phyloP scores from a whole-genome alignment of 2,888 invertebrate genomes.

The Thumatha senex region DNA sequence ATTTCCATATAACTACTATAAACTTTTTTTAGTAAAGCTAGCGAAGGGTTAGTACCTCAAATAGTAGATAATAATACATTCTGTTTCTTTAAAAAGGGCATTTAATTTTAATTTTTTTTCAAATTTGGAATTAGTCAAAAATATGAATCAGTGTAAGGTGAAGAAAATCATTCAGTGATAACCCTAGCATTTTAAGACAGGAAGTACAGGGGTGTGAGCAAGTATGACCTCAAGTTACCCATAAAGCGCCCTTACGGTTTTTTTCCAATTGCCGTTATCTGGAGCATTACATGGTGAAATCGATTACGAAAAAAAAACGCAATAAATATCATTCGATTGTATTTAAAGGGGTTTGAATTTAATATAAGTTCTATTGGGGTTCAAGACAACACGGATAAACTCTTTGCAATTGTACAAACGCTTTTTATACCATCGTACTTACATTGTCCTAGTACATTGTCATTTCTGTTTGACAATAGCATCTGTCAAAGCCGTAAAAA shows the following conservation, averaged over 20 bases:
- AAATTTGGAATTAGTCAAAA: no score
- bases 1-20: no score
- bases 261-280: slow-evolving; percentile 62
- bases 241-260: slow-evolving; percentile 63
- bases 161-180: slow-evolving; percentile 41
- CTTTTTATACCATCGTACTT: slow-evolving; percentile 32
- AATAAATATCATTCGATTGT: slow-evolving; percentile 82
- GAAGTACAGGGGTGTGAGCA: slow-evolving; percentile 81
- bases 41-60: no score
- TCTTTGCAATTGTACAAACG: slow-evolving; percentile 50
- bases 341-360: slow-evolving; percentile 80
- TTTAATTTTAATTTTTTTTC: no score
- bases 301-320: slow-evolving; percentile 68
- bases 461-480: slow-evolving; percentile 31
- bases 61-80: no score
- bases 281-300: slow-evolving; percentile 70
- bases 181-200: slow-evolving; percentile 62
- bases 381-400: slow-evolving; percentile 59
- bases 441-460: slow-evolving; percentile 37
- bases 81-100: no score
- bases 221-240: slow-evolving; percentile 82
- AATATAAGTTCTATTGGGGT: slow-evolving; percentile 75
- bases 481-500: slow-evolving; percentile 43
- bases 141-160: no score
- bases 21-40: no score